Conservation (phyloP, 2,113 vertebrate genomes). For the Sterrhoptilus dennistouni region DNA sequence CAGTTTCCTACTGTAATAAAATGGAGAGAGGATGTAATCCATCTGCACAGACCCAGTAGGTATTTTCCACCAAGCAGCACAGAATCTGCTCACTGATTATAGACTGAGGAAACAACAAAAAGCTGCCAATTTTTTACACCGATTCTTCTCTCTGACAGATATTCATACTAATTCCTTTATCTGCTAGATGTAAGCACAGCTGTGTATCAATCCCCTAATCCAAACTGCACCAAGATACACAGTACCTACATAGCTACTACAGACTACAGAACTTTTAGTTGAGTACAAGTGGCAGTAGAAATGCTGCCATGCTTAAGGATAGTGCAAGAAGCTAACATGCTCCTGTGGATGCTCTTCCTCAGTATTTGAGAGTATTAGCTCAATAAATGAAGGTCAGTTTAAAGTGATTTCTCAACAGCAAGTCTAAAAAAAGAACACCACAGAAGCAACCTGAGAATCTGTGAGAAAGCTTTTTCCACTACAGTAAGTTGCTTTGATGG, state of each 20-base stretch:
- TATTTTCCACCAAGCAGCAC: background rate
- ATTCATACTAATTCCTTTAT: background rate
- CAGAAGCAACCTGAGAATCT: conserved; percentile 15
- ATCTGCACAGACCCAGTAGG: background rate
- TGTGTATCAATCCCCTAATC: background rate
- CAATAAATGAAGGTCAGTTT: conserved; percentile 41
- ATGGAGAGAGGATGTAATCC: background rate
- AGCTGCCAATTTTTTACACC: background rate
- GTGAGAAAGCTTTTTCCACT: conserved; percentile 9
- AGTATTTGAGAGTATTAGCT: background rate
- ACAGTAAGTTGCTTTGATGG: background rate
- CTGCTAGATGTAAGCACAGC: background rate
- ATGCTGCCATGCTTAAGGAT: background rate
- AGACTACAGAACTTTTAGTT: background rate
- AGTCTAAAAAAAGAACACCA: conserved; percentile 33
- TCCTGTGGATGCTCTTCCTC: background rate
- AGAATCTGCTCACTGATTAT: background rate
- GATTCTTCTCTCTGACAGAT: background rate
- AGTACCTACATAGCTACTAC: background rate
- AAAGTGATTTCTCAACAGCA: conserved; percentile 1
- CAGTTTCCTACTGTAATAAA: conserved; percentile 7
- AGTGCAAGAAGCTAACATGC: background rate
- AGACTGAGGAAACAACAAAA: background rate
- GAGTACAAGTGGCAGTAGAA: background rate
- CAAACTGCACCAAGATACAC: background rate